Evolutionary conservation across 1,140 invertebrate genomes (phyloP), one percentile per base, ranked within the genome.

Genomic region (Hycleus cichorii): DNA sequence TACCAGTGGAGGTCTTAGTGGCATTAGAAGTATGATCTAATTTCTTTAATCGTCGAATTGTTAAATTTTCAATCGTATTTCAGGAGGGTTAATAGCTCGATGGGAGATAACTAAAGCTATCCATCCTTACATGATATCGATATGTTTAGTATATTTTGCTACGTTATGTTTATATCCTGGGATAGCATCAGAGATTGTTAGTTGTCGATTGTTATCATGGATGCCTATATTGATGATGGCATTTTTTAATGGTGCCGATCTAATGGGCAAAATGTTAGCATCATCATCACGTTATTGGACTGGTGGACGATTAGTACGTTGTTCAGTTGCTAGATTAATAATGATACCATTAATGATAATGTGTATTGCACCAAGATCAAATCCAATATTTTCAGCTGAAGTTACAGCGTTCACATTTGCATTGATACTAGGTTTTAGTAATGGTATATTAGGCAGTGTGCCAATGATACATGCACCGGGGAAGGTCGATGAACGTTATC

Each of bases 151-250:
- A 10, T 95, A 95, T 69, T 90, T 90, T 67, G 89, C 93, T 0
- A 95, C 91, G 0, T 77, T 94, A 1, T 90, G 87, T 56, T 76
- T 95, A 2, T 95, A 95, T 68, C 92, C 92, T 3, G 92, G 91
- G 26, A 91, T 95, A 25, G 83, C 90, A 54, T 91, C 90, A 0
- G 91, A 95, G 74, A 87, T 95, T 38, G 80, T 85, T 39, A 93
- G 89, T 38, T 94, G 91, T 66, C 80, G 80, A 18, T 83, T 91
- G 25, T 83, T 83, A 5, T 84, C 84, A 2, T 95, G 92, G 91
- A 93, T 94, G 90, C 91, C 91, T 0, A 90, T 95, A 2, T 78
- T 94, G 10, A 75, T 95, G 27, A 94, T 95, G 90, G 85, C 90
- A 6, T 78, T 86, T 1, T 95, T 95, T 66, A 95, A 95, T 68